Evolutionary conservation across 2,797 vertebrate species (phyloP), one percentile per base, ranked within the genome.

Genomic region (Coranthus polyacanthus): DNA sequence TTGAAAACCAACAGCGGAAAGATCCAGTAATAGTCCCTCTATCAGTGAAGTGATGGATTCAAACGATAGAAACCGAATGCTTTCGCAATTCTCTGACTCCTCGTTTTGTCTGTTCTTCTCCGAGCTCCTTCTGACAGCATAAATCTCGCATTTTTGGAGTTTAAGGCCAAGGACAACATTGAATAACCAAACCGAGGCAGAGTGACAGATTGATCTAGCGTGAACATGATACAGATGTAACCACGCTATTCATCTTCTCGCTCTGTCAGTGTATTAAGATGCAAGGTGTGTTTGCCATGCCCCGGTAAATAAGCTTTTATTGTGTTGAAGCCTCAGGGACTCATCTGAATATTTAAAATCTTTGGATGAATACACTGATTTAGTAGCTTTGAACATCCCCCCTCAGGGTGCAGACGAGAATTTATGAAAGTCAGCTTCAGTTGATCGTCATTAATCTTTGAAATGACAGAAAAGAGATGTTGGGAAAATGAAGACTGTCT

Each of bases 241-340:
- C 79, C 68, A 38, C n/a, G 9, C 85, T 67, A 87, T 90, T 89
- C 84, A 86, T 92, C 86, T 88, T 83, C 75, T 78, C 64, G 22
- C 78, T 72, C 76, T 79, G 79, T 81, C 82, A 70, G 62, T 16
- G 47, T 53, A 87, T 92, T 92, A 86, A 85, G 83, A 91, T 91
- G 82, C 86, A 85, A 88, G 84, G 83, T 86, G 75, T 79, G 78
- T 86, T 86, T 70, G 71, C 71, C 84, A 50, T 82, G 82, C 72
- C 82, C 63, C 24, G 78, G 87, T 92, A 91, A 93, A 92, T 92
- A 92, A 83, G 88, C 73, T 78, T 89, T 89, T 90, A 91, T 88
- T 89, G 77, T 70, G 59, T 73, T 39, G 46, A 85, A 76, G 80
- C 89, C 86, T 81, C 67, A 11, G 85, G 89, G 86, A 86, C 68